Percentiles rank a stretch among this genome's conserved stretches.
phyloP scores from a whole-genome alignment of 2,797 vertebrate genomes.

The Sebastes minor region DNA sequence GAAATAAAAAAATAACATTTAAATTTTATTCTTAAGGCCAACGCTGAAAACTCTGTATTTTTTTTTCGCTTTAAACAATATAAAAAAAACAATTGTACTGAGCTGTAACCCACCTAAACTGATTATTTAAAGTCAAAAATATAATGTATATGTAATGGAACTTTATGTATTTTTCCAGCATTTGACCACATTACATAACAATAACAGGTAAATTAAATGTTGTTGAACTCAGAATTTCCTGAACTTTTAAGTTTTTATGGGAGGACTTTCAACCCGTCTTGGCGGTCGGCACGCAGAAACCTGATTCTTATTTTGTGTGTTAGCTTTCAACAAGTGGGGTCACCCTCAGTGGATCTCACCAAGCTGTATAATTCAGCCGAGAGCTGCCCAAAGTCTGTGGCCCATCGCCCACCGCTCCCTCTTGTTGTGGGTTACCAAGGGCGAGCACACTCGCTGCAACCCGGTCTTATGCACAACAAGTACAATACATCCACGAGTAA shows the following conservation, averaged over 20 bases:
- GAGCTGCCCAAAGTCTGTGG: conserved; percentile 57
- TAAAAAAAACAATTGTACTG: background rate
- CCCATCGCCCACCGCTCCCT: conserved; percentile 42
- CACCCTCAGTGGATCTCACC: conserved; percentile 76
- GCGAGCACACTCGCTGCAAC: conserved; percentile 43
- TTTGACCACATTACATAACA: background rate
- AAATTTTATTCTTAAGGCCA: background rate
- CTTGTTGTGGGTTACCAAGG: conserved; percentile 51
- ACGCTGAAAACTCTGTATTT: background rate
- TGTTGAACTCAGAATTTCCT: background rate
- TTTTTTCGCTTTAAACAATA: background rate
- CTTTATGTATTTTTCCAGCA: background rate
- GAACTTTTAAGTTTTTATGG: background rate
- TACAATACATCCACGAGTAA: conserved; percentile 7
- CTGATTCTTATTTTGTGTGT: conserved; percentile 60
- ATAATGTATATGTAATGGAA: background rate
- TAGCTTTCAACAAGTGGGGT: conserved; percentile 75
- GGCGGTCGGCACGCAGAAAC: conserved; percentile 17
- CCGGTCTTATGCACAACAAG: background rate
- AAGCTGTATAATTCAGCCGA: conserved; percentile 75
- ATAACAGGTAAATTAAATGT: background rate
- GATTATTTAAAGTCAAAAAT: background rate
- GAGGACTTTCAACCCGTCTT: background rate
- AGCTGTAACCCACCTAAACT: background rate
- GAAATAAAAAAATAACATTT: background rate